Evolutionary conservation across 2,888 invertebrate species (phyloP), one percentile per base, ranked within the genome.

Genomic region (Euplexia lucipara): DNA sequence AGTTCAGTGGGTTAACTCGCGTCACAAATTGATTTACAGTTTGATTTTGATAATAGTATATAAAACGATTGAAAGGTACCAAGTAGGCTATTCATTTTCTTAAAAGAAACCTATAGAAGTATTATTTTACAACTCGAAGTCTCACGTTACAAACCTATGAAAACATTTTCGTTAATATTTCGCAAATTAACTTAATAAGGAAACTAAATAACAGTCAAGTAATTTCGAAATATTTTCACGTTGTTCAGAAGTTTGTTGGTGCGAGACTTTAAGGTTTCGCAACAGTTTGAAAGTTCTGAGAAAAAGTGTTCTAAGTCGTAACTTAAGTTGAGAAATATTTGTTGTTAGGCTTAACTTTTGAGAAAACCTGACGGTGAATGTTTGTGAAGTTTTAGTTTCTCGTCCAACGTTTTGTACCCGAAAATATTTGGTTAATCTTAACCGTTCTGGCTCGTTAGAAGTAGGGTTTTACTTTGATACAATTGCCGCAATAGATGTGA

Each of bases 261-360:
- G 30, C 14, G 4, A 48, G 35, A 42, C 20, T 68, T 35, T 9
- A 32, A 18, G 45, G 30, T 70, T 70, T 62, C 32, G 3, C 9
- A 67, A 51, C 26, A 37, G 22, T 39, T 18, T 22, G n/a, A 22
- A 35, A 45, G 34, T 49, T 45, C n/a, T 26, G 22, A 34, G 26
- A 18, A 69, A 65, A 51, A 32, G 14, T 45, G 9, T 63, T 9
- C 20, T 37, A 39, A 51, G n/a, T 14, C 14, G 20, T 35, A 20
- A 39, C 18, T 18, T 9, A 0, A 18, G 20, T 47, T 57, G 35
- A 26, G n/a, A 3, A 42, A 35, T 48, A 42, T 37, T 18, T 12
- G 34, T 48, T 59, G 37, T n/a, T 32, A 0, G 9, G 42, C n/a
- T n/a, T n/a, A 8, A 37, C 37, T 22, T 60, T 45, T 7, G 37